Conservation (phyloP, 1,140 invertebrate species). For the Drosophila santomea region DNA sequence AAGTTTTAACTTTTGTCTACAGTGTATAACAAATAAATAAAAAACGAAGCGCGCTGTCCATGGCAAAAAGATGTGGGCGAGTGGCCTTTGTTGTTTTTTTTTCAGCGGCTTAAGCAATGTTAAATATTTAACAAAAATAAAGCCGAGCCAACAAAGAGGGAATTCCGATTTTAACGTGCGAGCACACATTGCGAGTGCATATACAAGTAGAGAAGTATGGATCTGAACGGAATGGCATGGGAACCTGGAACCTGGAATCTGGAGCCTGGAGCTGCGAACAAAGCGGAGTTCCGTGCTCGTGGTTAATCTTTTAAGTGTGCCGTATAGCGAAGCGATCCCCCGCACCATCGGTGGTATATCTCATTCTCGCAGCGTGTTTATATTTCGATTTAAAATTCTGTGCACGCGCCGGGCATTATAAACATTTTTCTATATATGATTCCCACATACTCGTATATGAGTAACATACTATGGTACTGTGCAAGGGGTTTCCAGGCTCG, state of each 20-base stretch:
- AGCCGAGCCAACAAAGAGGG: conserved; percentile 56
- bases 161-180: conserved; percentile 42
- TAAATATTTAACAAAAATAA: conserved; percentile 76
- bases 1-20: conserved; percentile 11
- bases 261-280: conserved; percentile 12
- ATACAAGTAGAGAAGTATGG: background rate
- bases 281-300: conserved; percentile 56
- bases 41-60: conserved; percentile 42
- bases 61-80: conserved; percentile 45
- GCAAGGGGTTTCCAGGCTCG: conserved; percentile 2
- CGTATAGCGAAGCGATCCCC: conserved; percentile 21
- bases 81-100: conserved; percentile 61
- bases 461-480: background rate
- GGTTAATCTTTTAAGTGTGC: conserved; percentile 81
- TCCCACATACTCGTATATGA: conserved; percentile 12
- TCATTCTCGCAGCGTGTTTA: conserved; percentile 47
- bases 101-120: conserved; percentile 75
- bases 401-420: conserved; percentile 75
- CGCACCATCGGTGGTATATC: conserved; percentile 4
- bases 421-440: conserved; percentile 62
- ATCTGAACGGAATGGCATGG: conserved; percentile 13
- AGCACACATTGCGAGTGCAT: conserved; percentile 12
- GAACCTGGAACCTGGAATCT: conserved; percentile 8
- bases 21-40: conserved; percentile 23
- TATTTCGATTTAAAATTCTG: conserved; percentile 76